Base-by-base conservation (phyloP, 2,888 invertebrate species). In the Rhaphigaster nebulosa region DNA sequence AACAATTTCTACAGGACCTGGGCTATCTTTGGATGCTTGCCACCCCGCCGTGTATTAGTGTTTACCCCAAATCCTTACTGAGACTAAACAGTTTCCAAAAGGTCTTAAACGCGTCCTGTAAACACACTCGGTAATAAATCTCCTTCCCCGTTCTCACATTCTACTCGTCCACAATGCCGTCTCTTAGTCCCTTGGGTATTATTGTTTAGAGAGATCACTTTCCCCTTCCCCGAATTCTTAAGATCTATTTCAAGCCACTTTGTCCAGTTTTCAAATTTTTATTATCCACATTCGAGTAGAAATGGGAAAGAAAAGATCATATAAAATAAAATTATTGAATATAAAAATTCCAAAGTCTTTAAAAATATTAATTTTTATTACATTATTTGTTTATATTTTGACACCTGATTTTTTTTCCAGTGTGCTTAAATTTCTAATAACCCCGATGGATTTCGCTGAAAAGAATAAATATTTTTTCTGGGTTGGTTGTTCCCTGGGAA, bases 1-100 rank as follows among this genome's bases (percentile, higher is more conserved):
- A 76, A 76, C 70, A 38, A 76, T 76, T 3, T 0, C 38, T 8
- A 20, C 0, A 76, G n/a, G 70, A 23, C 5, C 70, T 10, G 70
- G 38, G 70, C 70, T 76, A 76, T 76, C 70, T 76, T 76, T 76
- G 70, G 70, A 76, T 2, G 20, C 34, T 26, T 76, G 70, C 70
- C 70, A 76, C 70, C 70, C 70, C 34, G 70, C 23, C 34, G 20
- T 65, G 70, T 76, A 76, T 76, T 76, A 76, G 70, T 76, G 70
- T 84, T 84, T 84, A 84, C 45, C 45, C 84, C 26, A 84, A 84
- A 84, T 84, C 84, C 45, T 84, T 84, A 84, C 84, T 84, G n/a
- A 50, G 84, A 84, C 84, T 84, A 84, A 84, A 84, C 70, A 76
- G 34, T 76, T 76, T 38, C 70, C 70, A 76, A 76, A 65, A 76